phyloP scores from a whole-genome alignment of 35 echinoderm and acorn worm genomes.

The Ptychodera flava region DNA sequence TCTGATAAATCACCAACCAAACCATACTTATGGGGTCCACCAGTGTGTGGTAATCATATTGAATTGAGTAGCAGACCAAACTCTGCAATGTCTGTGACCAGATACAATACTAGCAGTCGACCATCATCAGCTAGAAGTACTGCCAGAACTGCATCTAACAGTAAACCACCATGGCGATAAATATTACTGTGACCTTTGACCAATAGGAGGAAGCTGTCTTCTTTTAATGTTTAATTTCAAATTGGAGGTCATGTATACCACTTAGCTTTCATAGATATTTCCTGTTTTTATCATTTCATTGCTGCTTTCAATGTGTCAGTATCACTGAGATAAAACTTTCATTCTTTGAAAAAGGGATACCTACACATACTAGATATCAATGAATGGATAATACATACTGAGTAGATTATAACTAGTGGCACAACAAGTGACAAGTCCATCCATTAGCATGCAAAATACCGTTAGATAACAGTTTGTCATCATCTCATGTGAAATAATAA shows the following conservation, averaged over 20 bases:
- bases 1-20: slow-evolving; percentile 32
- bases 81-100: background rate
- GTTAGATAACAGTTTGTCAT: no score
- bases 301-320: no score
- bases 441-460: no score
- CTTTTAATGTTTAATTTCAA: background rate
- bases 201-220: background rate
- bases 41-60: slow-evolving; percentile 63
- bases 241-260: background rate
- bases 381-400: no score
- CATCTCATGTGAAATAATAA: no score
- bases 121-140: slow-evolving; percentile 35
- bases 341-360: no score
- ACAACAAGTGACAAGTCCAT: no score
- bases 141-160: background rate
- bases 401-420: no score
- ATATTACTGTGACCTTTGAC: background rate
- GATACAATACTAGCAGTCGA: background rate
- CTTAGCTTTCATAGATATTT: no score
- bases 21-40: slow-evolving; percentile 69
- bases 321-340: no score
- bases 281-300: no score
- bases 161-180: slow-evolving; percentile 39
- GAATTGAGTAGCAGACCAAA: slow-evolving; percentile 15
- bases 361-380: no score